Base-by-base conservation (phyloP, 2,797 vertebrate genomes). In the Luscinia megarhynchos region DNA sequence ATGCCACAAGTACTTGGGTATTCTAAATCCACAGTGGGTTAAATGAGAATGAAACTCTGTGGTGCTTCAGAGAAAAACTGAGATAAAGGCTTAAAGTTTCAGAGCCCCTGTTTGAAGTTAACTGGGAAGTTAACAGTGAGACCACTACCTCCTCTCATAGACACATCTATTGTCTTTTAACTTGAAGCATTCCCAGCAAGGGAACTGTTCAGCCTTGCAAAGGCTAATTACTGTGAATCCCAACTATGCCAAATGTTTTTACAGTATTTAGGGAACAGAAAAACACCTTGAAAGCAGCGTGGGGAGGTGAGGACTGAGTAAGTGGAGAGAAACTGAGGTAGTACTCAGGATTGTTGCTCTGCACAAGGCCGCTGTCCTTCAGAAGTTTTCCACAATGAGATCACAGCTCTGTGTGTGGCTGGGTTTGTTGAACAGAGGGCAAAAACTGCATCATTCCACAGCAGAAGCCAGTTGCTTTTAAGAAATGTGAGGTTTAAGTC, bases 331-430 rank as follows among this genome's bases (percentile, higher is more conserved):
- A 68, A 54, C 43, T 64, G 57, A 48, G 19, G 11, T 88, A 50
- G 54, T 92, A 54, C 66, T 94, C 18, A 0, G 78, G 86, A 84
- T 6, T 79, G 85, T 57, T 96, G 76, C 75, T 82, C 69, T 76
- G 53, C 70, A 94, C 34, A 94, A 87, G 94, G 83, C 91, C 2
- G 0, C 75, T 95, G 92, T 94, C 91, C 93, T 95, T 95, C 87
- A 95, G 94, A 94, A 95, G 92, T 95, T 96, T 97, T 95, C 88
- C 80, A 45, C 92, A 95, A 94, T 96, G 95, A 97, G 93, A 93
- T 97, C 96, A 97, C 85, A 87, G 5, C 95, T 94, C 91, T 1
- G 41, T 96, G 96, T 96, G 95, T 96, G 95, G 94, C 92, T 89
- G 89, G 19, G 57, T 74, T 93, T 94, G 89, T 87, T 89, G 57